Base-by-base conservation (phyloP, 2,797 vertebrate species). In the Apogon hyalosoma region DNA sequence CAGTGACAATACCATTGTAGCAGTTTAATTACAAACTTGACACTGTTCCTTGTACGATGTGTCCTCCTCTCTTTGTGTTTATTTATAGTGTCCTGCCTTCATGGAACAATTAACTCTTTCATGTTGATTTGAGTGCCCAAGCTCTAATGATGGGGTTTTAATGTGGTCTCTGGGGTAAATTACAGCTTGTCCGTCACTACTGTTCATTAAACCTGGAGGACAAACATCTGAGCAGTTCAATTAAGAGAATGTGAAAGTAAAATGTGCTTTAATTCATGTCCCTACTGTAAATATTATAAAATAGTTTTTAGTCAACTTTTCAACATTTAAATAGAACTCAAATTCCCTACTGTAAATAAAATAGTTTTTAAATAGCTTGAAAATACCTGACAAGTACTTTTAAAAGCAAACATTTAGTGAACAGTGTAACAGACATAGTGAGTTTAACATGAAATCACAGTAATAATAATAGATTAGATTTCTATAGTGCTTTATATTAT, bases 101-200 rank as follows among this genome's bases (percentile, higher is more conserved):
- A 55, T 31, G 5, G 50, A 67, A 51, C 39, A 81, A 78, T 84
- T 81, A 73, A n/a, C 0, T n/a, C 64, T 69, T 57, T 79, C 55
- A 70, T 77, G 77, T 58, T 61, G 24, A 76, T 74, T 56, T n/a
- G 47, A 54, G 40, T 5, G 63, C 15, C 28, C 1, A 2, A 13
- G 63, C 63, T 75, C 67, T 67, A 82, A 81, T 86, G 58, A 62
- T 6, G 42, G 36, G 65, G 58, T 63, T 83, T 60, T 63, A 75
- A 73, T 70, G 45, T 63, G 18, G 11, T 61, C 61, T 53, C 52
- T 43, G 8, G 40, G 46, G 50, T 73, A 73, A 73, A 75, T 79
- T 64, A 59, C 40, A 75, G 36, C 52, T 67, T 66, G 56, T 73
- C 49, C 64, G 28, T 77, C 39, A 40, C 56, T 47, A 48, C 16